Evolutionary conservation across 2,113 vertebrate species (phyloP), one percentile per base, ranked within the genome.

Genomic region (Anguilla rostrata): DNA sequence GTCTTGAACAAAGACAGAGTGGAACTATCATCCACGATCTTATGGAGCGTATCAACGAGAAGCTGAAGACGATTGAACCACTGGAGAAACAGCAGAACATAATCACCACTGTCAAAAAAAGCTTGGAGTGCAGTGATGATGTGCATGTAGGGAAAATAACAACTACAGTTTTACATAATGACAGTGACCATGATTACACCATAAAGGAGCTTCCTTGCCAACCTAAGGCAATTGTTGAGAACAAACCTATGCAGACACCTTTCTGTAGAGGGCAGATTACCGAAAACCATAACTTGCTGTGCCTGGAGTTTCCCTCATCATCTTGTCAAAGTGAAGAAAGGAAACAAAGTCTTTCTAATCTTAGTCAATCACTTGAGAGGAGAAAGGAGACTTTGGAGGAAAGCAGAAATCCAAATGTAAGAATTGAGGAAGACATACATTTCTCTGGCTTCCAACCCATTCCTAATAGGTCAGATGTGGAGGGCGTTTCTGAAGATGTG

Each of bases 11-110:
- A 86, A 93, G 94, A 88, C 93, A 95, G 90, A 94, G 92, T 92
- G 92, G 95, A 88, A 87, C 93, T 84, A 95, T 94, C 87, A 95
- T 98, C 90, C 96, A 97, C 91, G 97, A 97, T 60, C 93, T 99
- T 91, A 95, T 99, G 94, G 95, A 96, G 89, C 96, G 96, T 78
- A 97, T 98, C 92, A 98, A 96, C 92, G 96, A 98, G 89, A 98
- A 97, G 91, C 92, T 98, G 88, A 97, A 98, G 90, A 97, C 95
- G 85, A 98, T 98, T 92, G 95, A 95, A 92, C 95, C 97, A 80
- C 92, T 95, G 90, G 96, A 97, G 91, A 94, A 92, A 87, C 94
- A 95, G 49, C 90, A 93, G 84, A 94, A 92, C 90, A 88, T 94
- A 82, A 84, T 85, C 78, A 85, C 88, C 1, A 89, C 94, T 82